These are phyloP conservation scores for Oreortyx pictus DNA, from an alignment of 2,797 vertebrate genomes.

Conservation along the genomic window DNA sequence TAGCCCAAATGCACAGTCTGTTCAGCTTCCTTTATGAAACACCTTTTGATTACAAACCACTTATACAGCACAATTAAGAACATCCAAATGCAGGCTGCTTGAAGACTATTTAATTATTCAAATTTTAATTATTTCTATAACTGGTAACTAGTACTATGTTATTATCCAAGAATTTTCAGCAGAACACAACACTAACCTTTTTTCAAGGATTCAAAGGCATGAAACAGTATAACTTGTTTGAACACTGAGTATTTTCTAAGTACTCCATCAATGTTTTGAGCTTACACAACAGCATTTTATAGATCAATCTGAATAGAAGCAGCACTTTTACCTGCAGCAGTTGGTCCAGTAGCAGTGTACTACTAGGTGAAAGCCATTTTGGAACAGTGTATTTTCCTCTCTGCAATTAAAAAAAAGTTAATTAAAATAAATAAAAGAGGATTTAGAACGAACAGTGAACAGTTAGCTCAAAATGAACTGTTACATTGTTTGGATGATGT, in stretches of 20 bases:
- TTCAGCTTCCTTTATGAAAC: background rate
- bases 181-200: background rate
- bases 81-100: background rate
- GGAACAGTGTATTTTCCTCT: constrained; percentile 90
- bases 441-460: background rate
- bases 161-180: no score
- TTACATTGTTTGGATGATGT: background rate
- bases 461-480: background rate
- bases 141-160: no score
- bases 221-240: background rate
- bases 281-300: background rate
- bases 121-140: background rate
- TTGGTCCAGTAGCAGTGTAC: constrained; percentile 88
- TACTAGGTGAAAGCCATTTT: constrained; percentile 89
- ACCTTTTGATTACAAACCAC: background rate
- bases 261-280: background rate
- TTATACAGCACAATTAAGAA: background rate
- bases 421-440: background rate
- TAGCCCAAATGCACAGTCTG: background rate
- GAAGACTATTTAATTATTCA: background rate
- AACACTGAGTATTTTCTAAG: background rate
- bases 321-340: constrained; percentile 91
- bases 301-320: background rate
- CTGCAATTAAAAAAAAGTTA: constrained; percentile 69
- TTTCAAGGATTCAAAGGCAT: background rate